These are phyloP conservation scores for Gambusia yucatana DNA, from an alignment of 2,797 vertebrate genomes.

Conservation along the genomic window DNA sequence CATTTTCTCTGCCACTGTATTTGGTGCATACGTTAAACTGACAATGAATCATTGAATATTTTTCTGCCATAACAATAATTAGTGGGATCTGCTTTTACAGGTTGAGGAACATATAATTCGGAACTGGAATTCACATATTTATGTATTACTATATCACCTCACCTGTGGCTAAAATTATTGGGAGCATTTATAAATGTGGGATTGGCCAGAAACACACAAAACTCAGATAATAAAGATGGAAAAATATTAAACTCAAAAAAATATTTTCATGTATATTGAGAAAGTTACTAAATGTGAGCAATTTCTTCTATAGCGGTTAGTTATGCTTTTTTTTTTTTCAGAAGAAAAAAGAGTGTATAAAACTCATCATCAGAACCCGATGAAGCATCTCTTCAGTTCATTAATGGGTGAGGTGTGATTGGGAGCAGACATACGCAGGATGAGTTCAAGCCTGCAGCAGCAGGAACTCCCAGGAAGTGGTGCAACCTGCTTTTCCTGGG, in stretches of 20 bases:
- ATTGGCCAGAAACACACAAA: neutral
- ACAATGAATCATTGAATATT: neutral
- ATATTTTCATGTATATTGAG: neutral
- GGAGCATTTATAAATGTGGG: neutral
- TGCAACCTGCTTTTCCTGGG: slow-evolving; percentile 4
- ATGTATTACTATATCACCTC: neutral
- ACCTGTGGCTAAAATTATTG: neutral
- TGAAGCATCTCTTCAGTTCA: neutral
- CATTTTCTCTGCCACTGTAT: neutral
- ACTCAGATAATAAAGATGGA: neutral
- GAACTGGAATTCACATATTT: neutral
- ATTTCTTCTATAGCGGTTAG: neutral
- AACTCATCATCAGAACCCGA: too few relatives aligned
- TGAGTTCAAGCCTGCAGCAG: neutral
- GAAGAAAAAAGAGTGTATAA: neutral
- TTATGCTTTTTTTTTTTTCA: neutral
- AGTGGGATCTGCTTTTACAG: neutral
- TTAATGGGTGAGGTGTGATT: neutral
- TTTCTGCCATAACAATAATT: neutral
- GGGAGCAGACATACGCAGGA: neutral
- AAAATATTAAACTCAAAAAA: neutral
- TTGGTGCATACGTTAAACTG: neutral
- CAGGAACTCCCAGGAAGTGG: neutral
- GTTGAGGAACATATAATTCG: neutral
- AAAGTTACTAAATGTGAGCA: neutral